Base-by-base conservation (phyloP, 2,888 invertebrate genomes). In the Rhagonycha lutea region DNA sequence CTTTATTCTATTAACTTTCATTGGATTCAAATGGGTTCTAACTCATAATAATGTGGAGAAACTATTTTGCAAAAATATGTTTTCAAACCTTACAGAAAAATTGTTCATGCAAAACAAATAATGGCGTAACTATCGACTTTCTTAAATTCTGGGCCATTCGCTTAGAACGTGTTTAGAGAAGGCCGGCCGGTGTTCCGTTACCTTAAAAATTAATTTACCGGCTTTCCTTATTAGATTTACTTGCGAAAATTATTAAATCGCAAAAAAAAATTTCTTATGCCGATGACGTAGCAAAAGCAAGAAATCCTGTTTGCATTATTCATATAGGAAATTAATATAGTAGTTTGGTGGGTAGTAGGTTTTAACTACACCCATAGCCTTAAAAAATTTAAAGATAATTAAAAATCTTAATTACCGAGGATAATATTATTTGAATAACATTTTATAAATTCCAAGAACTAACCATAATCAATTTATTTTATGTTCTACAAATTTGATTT, bases 91-190 rank as follows among this genome's bases (percentile, higher is more conserved):
- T 62, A 62, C 32, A 72, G 72, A 28, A 77, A 77, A 79, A 78
- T 75, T 73, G 78, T 14, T 72, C 74, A 79, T 75, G 77, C 76
- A 78, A 74, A 74, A 75, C 79, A 78, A 75, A 78, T 73, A 79
- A 69, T 70, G 28, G 60, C 68, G 72, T 76, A 77, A 77, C 77
- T 70, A 72, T 70, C 73, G 74, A 79, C 79, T 80, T 79, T 79
- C 79, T 79, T 75, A 77, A 79, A 79, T 80, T 78, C 79, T 80
- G 79, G 79, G 79, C 75, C 78, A 79, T 69, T 76, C 75, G 61
- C 68, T 75, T 78, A 72, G 75, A 78, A 77, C 78, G 73, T 72
- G 78, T 79, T 69, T 73, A 69, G 73, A 75, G 73, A 79, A 73
- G 78, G 75, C 75, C 75, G 73, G 73, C 71, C 73, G 77, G 32